Evolutionary conservation across 2,113 vertebrate genomes (phyloP).

Genomic region (human): GRCh38 chr1:26950001-26950500

Average conservation of each 20-base stretch:
- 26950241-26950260: not conserved
- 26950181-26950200: conserved; percentile 50
- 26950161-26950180: conserved; percentile 70
- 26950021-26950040: conserved; percentile 23
- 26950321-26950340: not conserved
- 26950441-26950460: not conserved
- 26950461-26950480: not conserved
- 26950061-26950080: conserved; percentile 82
- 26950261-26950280: not conserved
- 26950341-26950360: not conserved
- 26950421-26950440: not conserved
- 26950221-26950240: not conserved
- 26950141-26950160: conserved; percentile 82
- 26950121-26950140: conserved; percentile 90
- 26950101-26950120: conserved; percentile 92
- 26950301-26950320: not conserved
- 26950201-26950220: not conserved
- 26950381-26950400: not conserved
- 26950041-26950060: not conserved
- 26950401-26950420: not conserved
- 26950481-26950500: not conserved
- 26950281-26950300: not conserved
- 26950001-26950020: conserved; percentile 10
- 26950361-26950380: not conserved
- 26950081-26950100: conserved; percentile 93